Evolutionary conservation across 1,140 invertebrate genomes (phyloP).

Genomic region (Drosophila subobscura): DNA sequence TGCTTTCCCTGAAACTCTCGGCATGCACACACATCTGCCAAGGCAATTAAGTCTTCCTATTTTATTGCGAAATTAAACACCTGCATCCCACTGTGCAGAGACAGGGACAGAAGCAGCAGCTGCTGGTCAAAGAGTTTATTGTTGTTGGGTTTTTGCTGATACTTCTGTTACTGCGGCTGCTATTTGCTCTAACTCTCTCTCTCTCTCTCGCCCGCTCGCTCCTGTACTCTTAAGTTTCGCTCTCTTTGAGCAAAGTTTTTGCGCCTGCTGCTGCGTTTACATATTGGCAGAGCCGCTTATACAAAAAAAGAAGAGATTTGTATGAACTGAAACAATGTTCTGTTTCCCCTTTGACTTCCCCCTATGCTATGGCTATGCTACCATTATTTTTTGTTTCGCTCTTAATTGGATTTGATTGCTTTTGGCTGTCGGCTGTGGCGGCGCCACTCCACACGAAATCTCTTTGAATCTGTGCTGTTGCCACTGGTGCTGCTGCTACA

Average conservation of each 20-base stretch:
- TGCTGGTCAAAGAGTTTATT: slow-evolving; percentile 65
- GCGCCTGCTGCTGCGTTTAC: slow-evolving; percentile 36
- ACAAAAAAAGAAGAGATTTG: background rate
- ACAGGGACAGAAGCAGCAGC: slow-evolving; percentile 44
- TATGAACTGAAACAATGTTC: slow-evolving; percentile 26
- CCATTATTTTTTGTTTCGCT: slow-evolving; percentile 39
- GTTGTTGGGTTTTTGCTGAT: slow-evolving; percentile 53
- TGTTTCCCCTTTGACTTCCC: slow-evolving; percentile 1
- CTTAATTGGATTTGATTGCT: slow-evolving; percentile 80
- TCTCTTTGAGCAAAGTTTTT: slow-evolving; percentile 27
- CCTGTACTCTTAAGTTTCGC: slow-evolving; percentile 1
- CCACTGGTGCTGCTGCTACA: slow-evolving; percentile 39
- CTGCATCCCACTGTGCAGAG: slow-evolving; percentile 17
- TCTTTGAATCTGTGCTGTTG: slow-evolving; percentile 49
- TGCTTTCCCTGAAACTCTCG: too few species aligned
- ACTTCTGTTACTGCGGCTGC: slow-evolving; percentile 41
- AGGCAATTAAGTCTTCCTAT: too few species aligned
- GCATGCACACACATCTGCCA: too few species aligned
- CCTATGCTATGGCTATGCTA: background rate
- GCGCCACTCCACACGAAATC: slow-evolving; percentile 51
- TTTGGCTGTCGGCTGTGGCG: slow-evolving; percentile 66
- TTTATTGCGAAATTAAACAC: too few species aligned
- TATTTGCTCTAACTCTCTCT: slow-evolving; percentile 15
- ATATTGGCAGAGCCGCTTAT: slow-evolving; percentile 31
- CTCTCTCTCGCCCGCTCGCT: background rate